Evolutionary conservation across 2,888 invertebrate species (phyloP), one percentile per base, ranked within the genome.

Genomic region (Pardosa pseudoannulata): DNA sequence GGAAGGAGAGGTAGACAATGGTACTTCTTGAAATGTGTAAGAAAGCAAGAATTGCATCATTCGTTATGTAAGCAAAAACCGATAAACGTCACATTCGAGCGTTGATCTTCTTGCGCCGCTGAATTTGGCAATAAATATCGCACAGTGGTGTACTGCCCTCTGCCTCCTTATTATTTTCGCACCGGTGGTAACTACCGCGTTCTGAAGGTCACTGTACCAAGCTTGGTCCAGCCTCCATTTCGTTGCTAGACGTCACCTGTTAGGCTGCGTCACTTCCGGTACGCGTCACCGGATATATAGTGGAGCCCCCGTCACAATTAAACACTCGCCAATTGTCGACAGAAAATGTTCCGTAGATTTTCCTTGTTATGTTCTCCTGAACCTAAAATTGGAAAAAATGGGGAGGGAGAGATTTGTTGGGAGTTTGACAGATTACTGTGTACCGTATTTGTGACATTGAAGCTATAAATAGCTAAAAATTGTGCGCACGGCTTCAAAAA

Each of bases 181-280:
- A 46, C 46, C 16, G 46, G 13, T 46, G 46, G 46, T 16, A 46
- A 19, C 29, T 29, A 65, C 65, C 7, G n/a, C 46, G 36, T 36
- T 36, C 65, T 65, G 76, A 83, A 83, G 83, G 83, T 83, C 76
- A 78, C 76, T 83, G 76, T 83, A 72, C 76, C 82, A 82, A 71
- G 19, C 11, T 32, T 19, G 67, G 73, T 80, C 41, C 76, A 76
- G 65, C 83, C 56, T 71, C 83, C 78, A 64, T 56, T 9, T 39
- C 36, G 28, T n/a, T n/a, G n/a, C 28, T 19, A 28, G 64, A 16
- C 41, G 31, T 76, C 75, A 76, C 82, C 75, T 76, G 75, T 82
- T 13, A 46, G 13, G 7, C 56, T 23, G 76, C 82, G 75, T 76
- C 78, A 83, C 76, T 78, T 83, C 83, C 83, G 36, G 83, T 46